Evolutionary conservation across 2,888 invertebrate genomes (phyloP).

Genomic region (Petrolisthes manimaculis): DNA sequence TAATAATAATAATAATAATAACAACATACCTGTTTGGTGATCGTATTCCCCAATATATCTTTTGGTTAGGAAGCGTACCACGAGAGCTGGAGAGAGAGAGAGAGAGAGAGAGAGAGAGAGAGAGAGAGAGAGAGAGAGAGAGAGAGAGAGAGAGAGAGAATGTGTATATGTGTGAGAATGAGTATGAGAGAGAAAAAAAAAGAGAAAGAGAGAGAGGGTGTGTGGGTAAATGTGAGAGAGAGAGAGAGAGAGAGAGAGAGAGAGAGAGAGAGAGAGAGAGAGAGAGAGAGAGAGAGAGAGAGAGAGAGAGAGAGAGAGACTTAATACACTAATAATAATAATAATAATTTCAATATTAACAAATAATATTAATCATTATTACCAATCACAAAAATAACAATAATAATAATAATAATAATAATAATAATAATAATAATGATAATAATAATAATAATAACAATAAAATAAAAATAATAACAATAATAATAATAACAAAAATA

Average conservation of each 20-base stretch:
- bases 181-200: no score
- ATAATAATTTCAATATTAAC: no score
- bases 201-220: no score
- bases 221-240: no score
- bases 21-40: conserved; percentile 84
- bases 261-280: no score
- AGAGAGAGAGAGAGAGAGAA: background rate
- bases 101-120: background rate
- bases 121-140: background rate
- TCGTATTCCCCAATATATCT: conserved; percentile 95
- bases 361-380: no score
- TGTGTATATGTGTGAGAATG: background rate
- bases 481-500: background rate
- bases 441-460: conserved; percentile 1
- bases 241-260: no score
- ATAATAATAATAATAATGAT: conserved; percentile 26
- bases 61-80: conserved; percentile 91
- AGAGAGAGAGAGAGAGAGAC: no score
- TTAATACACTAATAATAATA: no score
- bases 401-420: background rate
- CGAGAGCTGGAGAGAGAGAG: conserved; percentile 77
- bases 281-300: no score
- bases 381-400: background rate
- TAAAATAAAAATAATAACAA: background rate
- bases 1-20: background rate